phyloP scores from a whole-genome alignment of 2,888 invertebrate genomes.

The Dolomedes plantarius region DNA sequence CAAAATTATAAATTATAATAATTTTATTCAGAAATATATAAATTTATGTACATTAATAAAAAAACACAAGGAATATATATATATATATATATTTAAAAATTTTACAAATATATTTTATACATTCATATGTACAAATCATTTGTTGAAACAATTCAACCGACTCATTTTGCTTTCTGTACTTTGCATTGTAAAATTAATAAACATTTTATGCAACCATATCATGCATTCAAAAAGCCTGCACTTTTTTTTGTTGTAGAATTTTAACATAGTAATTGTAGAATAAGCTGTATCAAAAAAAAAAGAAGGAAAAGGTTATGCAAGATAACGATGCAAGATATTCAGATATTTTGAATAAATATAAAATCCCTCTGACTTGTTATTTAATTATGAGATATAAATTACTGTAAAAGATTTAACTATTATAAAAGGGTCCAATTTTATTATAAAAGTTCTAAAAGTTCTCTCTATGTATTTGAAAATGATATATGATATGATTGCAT shows the following conservation, averaged over 20 bases:
- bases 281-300: too few species aligned
- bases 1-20: neutral
- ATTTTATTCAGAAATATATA: constrained; percentile 5
- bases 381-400: too few species aligned
- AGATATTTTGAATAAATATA: too few species aligned
- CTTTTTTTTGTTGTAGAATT: too few species aligned
- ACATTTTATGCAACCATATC: constrained; percentile 30
- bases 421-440: too few species aligned
- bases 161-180: constrained; percentile 35
- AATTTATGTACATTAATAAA: constrained; percentile 47
- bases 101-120: constrained; percentile 66
- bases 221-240: neutral
- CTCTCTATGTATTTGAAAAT: neutral
- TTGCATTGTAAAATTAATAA: constrained; percentile 49
- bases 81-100: constrained; percentile 38
- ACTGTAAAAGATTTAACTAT: too few species aligned
- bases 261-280: too few species aligned
- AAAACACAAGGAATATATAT: constrained; percentile 9
- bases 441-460: too few species aligned
- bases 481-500: too few species aligned
- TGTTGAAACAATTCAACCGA: constrained; percentile 46
- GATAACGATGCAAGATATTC: too few species aligned
- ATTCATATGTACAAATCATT: constrained; percentile 64
- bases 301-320: too few species aligned
- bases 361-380: too few species aligned